A percentile compares a stretch with the other conserved stretches of the same genome.
phyloP scores from a whole-genome alignment of 2,113 vertebrate genomes.

The Megaceryle maxima region DNA sequence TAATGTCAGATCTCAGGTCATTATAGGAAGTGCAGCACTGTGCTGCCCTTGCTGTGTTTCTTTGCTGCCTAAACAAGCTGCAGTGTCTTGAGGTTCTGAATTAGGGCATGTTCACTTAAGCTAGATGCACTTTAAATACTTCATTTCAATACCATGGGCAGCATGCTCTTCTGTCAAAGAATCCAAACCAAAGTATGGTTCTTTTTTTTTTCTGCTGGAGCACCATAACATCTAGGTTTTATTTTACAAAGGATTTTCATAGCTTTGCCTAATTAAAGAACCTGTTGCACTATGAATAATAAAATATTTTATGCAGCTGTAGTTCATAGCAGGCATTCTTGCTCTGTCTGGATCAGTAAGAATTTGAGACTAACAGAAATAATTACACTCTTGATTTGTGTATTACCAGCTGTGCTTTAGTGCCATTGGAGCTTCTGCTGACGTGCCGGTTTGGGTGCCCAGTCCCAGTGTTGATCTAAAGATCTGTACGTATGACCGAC shows the following conservation, averaged over 20 bases:
- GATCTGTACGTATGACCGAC: constrained; percentile 86
- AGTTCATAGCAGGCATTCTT: neutral
- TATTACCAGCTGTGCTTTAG: constrained; percentile 68
- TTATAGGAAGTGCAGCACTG: neutral
- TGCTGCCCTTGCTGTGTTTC: neutral
- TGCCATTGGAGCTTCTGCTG: constrained; percentile 69
- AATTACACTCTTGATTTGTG: accelerated
- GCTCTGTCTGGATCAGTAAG: neutral
- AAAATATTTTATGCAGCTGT: neutral
- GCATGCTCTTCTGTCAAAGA: neutral
- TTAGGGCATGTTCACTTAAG: neutral
- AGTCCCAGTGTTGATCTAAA: constrained; percentile 83
- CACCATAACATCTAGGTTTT: neutral
- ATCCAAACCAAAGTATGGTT: neutral
- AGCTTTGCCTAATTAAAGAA: neutral
- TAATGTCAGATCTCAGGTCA: neutral
- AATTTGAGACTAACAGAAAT: neutral
- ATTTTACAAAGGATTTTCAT: neutral
- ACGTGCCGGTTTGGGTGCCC: constrained; percentile 83
- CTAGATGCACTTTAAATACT: neutral
- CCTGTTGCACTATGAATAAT: neutral
- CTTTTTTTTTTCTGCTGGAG: neutral
- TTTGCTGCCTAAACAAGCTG: neutral
- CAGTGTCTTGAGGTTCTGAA: neutral
- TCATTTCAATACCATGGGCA: neutral